Percentiles rank a stretch among this genome's conserved stretches.
phyloP scores from a whole-genome alignment of 1,140 invertebrate species.

The Hermatobates lingyangjiaoensis region DNA sequence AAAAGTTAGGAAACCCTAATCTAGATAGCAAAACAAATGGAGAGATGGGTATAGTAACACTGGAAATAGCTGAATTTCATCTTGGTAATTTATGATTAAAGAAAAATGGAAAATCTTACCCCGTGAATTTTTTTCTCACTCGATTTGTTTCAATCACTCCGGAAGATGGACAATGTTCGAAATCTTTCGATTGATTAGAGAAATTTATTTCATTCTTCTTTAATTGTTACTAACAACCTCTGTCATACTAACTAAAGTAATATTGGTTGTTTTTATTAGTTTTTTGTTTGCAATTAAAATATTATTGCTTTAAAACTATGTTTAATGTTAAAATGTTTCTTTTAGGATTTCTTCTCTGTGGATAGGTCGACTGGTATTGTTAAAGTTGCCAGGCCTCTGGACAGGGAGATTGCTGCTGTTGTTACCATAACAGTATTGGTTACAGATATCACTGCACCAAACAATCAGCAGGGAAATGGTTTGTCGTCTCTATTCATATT shows the following conservation, averaged over 20 bases:
- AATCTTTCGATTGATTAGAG: too few species aligned
- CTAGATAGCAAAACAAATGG: too few species aligned
- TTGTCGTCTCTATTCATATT: constrained; percentile 9
- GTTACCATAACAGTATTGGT: constrained; percentile 59
- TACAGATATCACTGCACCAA: constrained; percentile 56
- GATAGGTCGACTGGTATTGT: constrained; percentile 49
- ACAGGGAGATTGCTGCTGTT: constrained; percentile 48
- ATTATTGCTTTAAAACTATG: background rate
- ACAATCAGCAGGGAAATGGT: constrained; percentile 57
- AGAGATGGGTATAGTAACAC: too few species aligned
- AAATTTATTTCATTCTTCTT: too few species aligned
- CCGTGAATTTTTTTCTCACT: too few species aligned
- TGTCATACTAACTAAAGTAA: constrained; percentile 6
- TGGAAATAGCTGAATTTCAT: too few species aligned
- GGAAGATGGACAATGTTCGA: too few species aligned
- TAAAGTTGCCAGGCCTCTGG: constrained; percentile 38
- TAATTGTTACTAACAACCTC: too few species aligned
- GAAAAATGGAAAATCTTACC: too few species aligned
- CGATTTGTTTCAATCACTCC: too few species aligned
- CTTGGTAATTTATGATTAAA: too few species aligned
- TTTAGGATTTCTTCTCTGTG: constrained; percentile 54
- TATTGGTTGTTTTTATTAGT: constrained; percentile 12
- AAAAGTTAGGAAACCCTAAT: too few species aligned
- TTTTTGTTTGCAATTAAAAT: background rate
- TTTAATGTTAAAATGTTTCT: constrained; percentile 13